Evolutionary conservation across 2,888 invertebrate genomes (phyloP), one percentile per base, ranked within the genome.

Genomic region (Timema cristinae): DNA sequence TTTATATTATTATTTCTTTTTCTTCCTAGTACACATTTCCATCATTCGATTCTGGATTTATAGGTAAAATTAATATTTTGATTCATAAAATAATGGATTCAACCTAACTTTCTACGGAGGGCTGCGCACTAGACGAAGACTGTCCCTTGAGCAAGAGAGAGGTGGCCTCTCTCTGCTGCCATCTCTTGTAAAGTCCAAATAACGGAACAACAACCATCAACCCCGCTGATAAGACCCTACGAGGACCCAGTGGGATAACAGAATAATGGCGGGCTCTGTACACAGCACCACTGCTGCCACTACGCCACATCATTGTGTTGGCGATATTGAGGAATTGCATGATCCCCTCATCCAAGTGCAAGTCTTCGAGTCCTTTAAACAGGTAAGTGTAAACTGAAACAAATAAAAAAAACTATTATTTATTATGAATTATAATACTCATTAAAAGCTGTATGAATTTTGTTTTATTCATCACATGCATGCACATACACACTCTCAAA

Each of bases 221-320:
- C 98, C 98, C 98, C 98, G 81, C 97, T 95, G 77, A 99, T 99
- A 6, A 99, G 86, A 1, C 99, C 99, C 97, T 97, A 71, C 98
- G 88, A 0, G 96, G 94, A 0, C 99, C 94, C 16, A 98, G 83
- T 0, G 99, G 99, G 74, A 98, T 98, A 0, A 99, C 98, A 0
- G 98, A 95, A 82, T 99, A 99, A 82, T 97, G 94, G 11, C 97
- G 89, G 0, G 98, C 97, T 76, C 92, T 86, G 79, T 92, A 92
- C 54, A 86, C 86, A 59, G 87, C 86, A 69, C 87, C 88, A 79
- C 88, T 87, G 0, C 87, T 86, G 76, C 89, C 89, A 63, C 73
- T 70, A 16, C 73, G 70, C 70, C 90, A 89, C 89, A 97, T 91
- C 93, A 98, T 96, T 0, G 94, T 94, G 80, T 98, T 98, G 32